These are phyloP conservation scores for Operophtera brumata DNA, from an alignment of 2,888 invertebrate species.

Conservation along the genomic window DNA sequence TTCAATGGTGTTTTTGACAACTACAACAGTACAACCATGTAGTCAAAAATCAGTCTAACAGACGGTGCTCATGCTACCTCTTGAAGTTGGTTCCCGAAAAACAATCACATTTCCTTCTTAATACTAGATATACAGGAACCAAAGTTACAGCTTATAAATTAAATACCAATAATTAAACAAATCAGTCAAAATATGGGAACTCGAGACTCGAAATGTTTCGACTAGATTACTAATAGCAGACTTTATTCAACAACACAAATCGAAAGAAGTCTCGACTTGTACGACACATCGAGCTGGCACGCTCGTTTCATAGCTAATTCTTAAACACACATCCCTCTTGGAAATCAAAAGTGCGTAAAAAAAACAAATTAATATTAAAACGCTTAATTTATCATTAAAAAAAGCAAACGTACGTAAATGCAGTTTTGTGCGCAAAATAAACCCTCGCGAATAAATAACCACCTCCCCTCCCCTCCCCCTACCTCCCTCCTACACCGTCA, in stretches of 20 bases:
- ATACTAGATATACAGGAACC: slow-evolving; percentile 55
- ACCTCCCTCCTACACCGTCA: slow-evolving; percentile 33
- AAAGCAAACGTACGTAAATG: slow-evolving; percentile 28
- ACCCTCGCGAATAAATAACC: slow-evolving; percentile 45
- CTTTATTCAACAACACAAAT: slow-evolving; percentile 31
- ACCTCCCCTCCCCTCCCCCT: slow-evolving; percentile 49
- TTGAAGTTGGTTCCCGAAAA: slow-evolving; percentile 53
- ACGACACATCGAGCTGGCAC: not conserved
- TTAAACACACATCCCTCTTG: not conserved
- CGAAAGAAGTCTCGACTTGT: not conserved
- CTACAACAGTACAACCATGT: slow-evolving; percentile 28
- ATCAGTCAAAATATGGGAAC: slow-evolving; percentile 42
- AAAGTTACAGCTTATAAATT: slow-evolving; percentile 43
- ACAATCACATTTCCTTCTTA: slow-evolving; percentile 48
- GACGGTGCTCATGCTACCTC: slow-evolving; percentile 47
- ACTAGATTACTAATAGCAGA: slow-evolving; percentile 37
- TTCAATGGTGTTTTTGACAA: not conserved
- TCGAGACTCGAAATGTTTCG: slow-evolving; percentile 35
- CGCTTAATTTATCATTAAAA: slow-evolving; percentile 21
- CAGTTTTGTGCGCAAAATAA: slow-evolving; percentile 36
- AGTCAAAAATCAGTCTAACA: slow-evolving; percentile 73
- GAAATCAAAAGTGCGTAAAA: not conserved
- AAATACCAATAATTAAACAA: slow-evolving; percentile 41
- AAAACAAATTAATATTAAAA: slow-evolving; percentile 9
- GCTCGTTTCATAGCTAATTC: slow-evolving; percentile 6